A percentile compares a stretch with the other conserved stretches of the same genome.
phyloP scores from a whole-genome alignment of 2,888 invertebrate genomes.

The Quadriops clusia region DNA sequence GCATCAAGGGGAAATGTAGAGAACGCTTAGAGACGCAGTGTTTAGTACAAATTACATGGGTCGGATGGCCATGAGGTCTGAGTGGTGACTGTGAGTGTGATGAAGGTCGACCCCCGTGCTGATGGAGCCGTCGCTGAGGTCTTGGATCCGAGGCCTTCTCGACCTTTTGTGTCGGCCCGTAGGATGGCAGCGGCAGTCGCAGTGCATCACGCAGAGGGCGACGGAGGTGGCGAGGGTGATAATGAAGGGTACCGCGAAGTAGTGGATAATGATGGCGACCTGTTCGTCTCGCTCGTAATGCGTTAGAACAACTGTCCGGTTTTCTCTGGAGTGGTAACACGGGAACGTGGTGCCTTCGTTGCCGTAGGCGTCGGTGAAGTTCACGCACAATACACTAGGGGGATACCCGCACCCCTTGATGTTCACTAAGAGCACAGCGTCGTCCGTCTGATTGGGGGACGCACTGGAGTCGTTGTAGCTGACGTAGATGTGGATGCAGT shows the following conservation, averaged over 20 bases:
- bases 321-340: constrained; percentile 63
- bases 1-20: no score
- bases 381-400: constrained; percentile 61
- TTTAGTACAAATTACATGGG: no score
- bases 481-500: constrained; percentile 55
- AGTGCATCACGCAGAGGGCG: constrained; percentile 76
- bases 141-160: constrained; percentile 51
- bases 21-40: no score
- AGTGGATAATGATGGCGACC: constrained; percentile 70
- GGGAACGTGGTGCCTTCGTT: constrained; percentile 53
- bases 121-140: constrained; percentile 58
- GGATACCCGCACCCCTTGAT: constrained; percentile 79
- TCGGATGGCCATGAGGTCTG: constrained; percentile 32
- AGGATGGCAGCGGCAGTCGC: constrained; percentile 67
- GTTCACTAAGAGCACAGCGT: constrained; percentile 57
- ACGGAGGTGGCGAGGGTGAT: constrained; percentile 75
- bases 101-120: constrained; percentile 57
- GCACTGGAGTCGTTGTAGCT: constrained; percentile 34
- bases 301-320: constrained; percentile 71
- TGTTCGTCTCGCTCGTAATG: constrained; percentile 74
- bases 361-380: constrained; percentile 61
- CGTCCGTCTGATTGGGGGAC: constrained; percentile 34
- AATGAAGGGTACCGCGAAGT: constrained; percentile 73
- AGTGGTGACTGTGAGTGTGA: constrained; percentile 38
- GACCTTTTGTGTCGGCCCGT: constrained; percentile 51